phyloP scores from a whole-genome alignment of 2,797 vertebrate genomes.

The Neopelma chrysocephalum region DNA sequence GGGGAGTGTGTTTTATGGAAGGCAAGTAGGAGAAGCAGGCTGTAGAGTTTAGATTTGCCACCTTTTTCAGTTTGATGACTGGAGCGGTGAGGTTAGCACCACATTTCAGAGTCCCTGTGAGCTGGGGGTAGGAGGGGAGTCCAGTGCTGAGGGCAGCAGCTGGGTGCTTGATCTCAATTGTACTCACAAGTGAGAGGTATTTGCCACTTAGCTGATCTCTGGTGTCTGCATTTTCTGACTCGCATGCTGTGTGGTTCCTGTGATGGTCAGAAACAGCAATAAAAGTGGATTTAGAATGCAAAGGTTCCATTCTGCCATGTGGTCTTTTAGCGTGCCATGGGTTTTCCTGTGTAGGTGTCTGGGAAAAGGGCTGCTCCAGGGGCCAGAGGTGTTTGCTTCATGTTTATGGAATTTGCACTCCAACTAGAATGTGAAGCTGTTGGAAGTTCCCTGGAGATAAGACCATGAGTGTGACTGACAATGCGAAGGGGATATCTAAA shows the following conservation, averaged over 20 bases:
- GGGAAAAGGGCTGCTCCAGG: not conserved
- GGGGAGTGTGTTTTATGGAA: not conserved
- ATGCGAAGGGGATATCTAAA: not conserved
- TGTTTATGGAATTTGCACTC: constrained; percentile 7
- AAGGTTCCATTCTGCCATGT: constrained; percentile 20
- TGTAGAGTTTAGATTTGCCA: not conserved
- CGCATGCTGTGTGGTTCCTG: not conserved
- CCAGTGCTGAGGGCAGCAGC: constrained; percentile 40
- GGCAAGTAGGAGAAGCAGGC: not conserved
- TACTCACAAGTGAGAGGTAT: constrained; percentile 27
- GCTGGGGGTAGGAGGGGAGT: not conserved
- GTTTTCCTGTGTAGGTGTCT: constrained; percentile 33
- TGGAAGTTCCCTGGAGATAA: constrained; percentile 23
- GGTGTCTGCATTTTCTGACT: constrained; percentile 36
- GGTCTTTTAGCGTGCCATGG: not conserved
- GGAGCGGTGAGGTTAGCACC: not conserved
- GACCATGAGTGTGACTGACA: not conserved
- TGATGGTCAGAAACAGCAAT: constrained; percentile 50
- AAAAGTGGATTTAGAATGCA: constrained; percentile 43
- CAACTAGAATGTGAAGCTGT: not conserved
- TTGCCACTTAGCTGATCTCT: constrained; percentile 60
- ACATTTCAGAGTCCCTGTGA: not conserved
- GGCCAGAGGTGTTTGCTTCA: constrained; percentile 3
- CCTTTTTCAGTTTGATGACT: constrained; percentile 11
- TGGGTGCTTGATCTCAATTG: constrained; percentile 13